A percentile compares a stretch with the other conserved stretches of the same genome.
Conservation (phyloP, 2,888 invertebrate genomes). For the Ditylenchus weischeri region DNA sequence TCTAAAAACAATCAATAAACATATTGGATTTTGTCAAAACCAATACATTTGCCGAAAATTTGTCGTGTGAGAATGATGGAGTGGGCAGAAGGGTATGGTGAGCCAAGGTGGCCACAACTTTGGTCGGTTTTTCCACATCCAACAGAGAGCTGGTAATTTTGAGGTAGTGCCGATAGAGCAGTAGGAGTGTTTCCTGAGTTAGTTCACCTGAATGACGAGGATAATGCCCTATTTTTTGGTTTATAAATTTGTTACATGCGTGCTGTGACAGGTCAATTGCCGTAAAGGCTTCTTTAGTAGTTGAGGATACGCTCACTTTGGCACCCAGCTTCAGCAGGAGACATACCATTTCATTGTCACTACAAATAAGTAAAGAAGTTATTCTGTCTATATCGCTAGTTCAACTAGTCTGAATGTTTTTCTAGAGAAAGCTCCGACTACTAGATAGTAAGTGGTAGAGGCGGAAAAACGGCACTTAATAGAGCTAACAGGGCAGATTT, state of each 20-base stretch:
- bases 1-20: not conserved
- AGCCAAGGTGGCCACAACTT: too few relatives aligned
- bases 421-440: too few relatives aligned
- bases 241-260: conserved; percentile 9
- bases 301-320: conserved; percentile 15
- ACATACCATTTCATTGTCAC: conserved; percentile 32
- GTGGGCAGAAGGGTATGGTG: too few relatives aligned
- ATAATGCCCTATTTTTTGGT: not conserved
- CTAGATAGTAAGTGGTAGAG: too few relatives aligned
- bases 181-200: not conserved
- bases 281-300: conserved; percentile 20
- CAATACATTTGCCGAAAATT: too few relatives aligned
- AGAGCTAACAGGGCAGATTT: too few relatives aligned
- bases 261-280: conserved; percentile 25
- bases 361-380: conserved; percentile 7
- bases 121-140: not conserved
- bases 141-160: conserved; percentile 1
- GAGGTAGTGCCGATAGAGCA: conserved; percentile 4
- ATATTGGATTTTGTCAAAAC: too few relatives aligned
- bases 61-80: too few relatives aligned
- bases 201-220: not conserved
- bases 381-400: too few relatives aligned
- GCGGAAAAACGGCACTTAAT: too few relatives aligned
- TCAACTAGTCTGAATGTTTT: too few relatives aligned
- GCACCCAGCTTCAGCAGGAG: conserved; percentile 29